Conservation (phyloP, 2,113 vertebrate genomes). For the Semicossyphus pulcher region DNA sequence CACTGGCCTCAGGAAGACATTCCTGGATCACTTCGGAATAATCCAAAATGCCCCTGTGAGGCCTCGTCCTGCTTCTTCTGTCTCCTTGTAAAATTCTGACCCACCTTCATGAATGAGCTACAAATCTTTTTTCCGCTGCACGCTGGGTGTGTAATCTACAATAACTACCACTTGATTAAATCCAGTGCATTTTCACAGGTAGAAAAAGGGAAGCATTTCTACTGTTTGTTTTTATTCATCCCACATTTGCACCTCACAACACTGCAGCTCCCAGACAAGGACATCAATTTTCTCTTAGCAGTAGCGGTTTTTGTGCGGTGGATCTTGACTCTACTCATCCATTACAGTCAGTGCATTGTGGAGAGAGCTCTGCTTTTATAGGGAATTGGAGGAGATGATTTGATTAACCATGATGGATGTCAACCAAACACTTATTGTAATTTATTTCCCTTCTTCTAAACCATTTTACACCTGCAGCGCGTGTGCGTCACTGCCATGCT, state of each 20-base stretch:
- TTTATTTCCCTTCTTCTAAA: constrained; percentile 50
- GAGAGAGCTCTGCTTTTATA: constrained; percentile 57
- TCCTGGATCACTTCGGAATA: not conserved
- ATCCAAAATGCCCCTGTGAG: too few relatives aligned
- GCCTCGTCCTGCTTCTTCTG: not conserved
- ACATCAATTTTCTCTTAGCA: constrained; percentile 60
- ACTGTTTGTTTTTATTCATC: constrained; percentile 46
- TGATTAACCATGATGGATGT: constrained; percentile 69
- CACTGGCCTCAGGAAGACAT: not conserved
- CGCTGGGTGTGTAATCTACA: not conserved
- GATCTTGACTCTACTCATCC: constrained; percentile 60
- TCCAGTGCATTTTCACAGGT: constrained; percentile 21
- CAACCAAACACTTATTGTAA: constrained; percentile 51
- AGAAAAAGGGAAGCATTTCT: constrained; percentile 1
- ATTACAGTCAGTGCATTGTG: constrained; percentile 48
- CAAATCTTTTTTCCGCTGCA: not conserved
- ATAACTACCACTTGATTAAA: constrained; percentile 27
- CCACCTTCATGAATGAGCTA: not conserved
- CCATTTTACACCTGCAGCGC: constrained; percentile 46
- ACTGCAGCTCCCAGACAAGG: constrained; percentile 43
- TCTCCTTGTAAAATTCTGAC: not conserved
- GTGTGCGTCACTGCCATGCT: constrained; percentile 11
- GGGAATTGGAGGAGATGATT: constrained; percentile 66
- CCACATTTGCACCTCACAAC: constrained; percentile 33
- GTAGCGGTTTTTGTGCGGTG: constrained; percentile 25